Percentiles rank a stretch among this genome's conserved stretches.
These are phyloP conservation scores for Salvelinus namaycush DNA, from an alignment of 2,113 vertebrate species.

Conservation along the genomic window DNA sequence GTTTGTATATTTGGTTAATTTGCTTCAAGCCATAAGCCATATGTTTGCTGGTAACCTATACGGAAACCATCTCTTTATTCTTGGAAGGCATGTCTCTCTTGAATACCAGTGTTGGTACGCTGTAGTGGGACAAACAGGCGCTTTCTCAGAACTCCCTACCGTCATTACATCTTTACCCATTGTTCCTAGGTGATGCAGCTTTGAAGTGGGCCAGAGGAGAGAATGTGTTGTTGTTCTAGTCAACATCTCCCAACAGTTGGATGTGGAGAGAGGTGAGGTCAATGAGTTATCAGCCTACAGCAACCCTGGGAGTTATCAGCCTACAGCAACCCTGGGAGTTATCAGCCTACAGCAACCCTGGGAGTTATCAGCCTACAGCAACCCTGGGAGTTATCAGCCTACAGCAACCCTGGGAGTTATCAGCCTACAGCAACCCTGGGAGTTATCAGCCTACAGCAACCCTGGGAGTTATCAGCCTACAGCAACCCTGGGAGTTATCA, in stretches of 20 bases:
- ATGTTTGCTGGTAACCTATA: too few relatives aligned
- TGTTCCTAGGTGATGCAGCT: constrained; percentile 70
- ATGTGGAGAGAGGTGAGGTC: constrained; percentile 9
- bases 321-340: too few relatives aligned
- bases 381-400: too few relatives aligned
- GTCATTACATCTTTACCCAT: constrained; percentile 68
- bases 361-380: neutral
- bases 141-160: constrained; percentile 57
- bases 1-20: neutral
- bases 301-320: neutral
- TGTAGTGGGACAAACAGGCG: constrained; percentile 60
- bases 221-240: constrained; percentile 42
- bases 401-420: constrained; percentile 5
- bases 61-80: too few relatives aligned
- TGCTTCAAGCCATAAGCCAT: neutral
- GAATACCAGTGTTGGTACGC: constrained; percentile 65
- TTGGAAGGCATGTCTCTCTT: constrained; percentile 49
- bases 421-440: too few relatives aligned
- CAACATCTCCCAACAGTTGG: constrained; percentile 37
- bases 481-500: constrained; percentile 1
- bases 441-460: neutral
- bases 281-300: constrained; percentile 19
- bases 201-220: constrained; percentile 63
- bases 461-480: neutral
- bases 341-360: constrained; percentile 1